Evolutionary conservation across 2,888 invertebrate species (phyloP), one percentile per base, ranked within the genome.

Genomic region (Hedychridium roseum): DNA sequence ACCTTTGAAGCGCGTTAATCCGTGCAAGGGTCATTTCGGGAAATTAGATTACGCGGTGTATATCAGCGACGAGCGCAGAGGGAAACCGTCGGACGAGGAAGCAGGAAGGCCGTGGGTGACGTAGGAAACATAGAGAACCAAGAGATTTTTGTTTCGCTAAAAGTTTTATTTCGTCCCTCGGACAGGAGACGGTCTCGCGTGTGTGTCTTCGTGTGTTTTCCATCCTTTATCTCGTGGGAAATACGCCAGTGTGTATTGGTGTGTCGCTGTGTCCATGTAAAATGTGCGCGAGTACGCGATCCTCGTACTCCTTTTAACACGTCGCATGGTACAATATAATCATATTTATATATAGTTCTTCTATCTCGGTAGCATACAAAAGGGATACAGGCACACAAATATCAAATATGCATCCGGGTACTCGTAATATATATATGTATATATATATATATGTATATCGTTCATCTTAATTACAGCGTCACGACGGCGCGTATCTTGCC

Each of bases 331-430:
- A 74, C 66, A 70, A 69, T 71, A 69, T 68, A 66, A 57, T 51
- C 47, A 49, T 54, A 51, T 61, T 61, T 74, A 71, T 71, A 62
- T 71, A 74, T 73, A 73, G 64, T 71, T 57, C 62, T 62, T 61
- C 64, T 68, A 66, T 66, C 60, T 73, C 66, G 65, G 64, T 75
- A 74, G 76, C 75, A 75, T 76, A 77, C 74, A 77, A 77, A 76
- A 75, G 74, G 49, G 72, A 74, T 76, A 76, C 76, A 77, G 76
- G 76, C 76, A 77, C 76, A 76, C 76, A 76, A 74, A 77, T 76
- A 76, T 76, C 74, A 76, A 76, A 76, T 76, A 76, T 74, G 75
- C 73, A 72, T 75, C 65, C 64, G 63, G n/a, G 64, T 68, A 65
- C 55, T 71, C 68, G 61, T 62, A 65, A 71, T 63, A 57, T 66